A percentile compares a stretch with the other conserved stretches of the same genome.
phyloP scores from a whole-genome alignment of 2,888 invertebrate genomes.

The Brassicogethes aeneus region DNA sequence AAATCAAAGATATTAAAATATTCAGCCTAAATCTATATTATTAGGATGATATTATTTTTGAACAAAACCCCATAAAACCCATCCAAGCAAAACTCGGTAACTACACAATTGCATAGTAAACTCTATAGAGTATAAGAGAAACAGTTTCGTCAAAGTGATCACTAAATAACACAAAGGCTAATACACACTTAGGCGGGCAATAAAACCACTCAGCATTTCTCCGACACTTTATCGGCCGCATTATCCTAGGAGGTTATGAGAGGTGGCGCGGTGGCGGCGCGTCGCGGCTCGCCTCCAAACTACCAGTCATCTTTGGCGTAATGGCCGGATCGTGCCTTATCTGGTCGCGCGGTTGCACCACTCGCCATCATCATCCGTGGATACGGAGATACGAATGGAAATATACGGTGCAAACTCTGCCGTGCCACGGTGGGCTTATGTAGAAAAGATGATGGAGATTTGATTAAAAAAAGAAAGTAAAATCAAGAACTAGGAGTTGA shows the following conservation, averaged over 20 bases:
- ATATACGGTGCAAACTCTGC: conserved; percentile 29
- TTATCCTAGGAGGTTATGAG: conserved; percentile 24
- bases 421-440: conserved; percentile 12
- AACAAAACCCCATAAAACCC: too few species aligned
- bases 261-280: conserved; percentile 23
- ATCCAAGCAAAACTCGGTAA: too few species aligned
- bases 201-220: conserved; percentile 16
- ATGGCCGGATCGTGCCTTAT: conserved; percentile 38
- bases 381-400: conserved; percentile 34
- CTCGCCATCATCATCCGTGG: conserved; percentile 30
- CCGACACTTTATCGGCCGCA: conserved; percentile 23
- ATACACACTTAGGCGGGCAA: conserved; percentile 19
- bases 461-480: too few species aligned
- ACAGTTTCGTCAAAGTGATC: conserved; percentile 14
- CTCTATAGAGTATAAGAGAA: too few species aligned
- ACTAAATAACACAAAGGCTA: conserved; percentile 12
- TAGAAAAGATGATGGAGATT: too few species aligned
- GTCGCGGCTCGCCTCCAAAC: conserved; percentile 24
- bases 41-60: too few species aligned
- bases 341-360: conserved; percentile 29
- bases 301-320: conserved; percentile 32
- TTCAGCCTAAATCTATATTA: too few species aligned
- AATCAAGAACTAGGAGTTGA: too few species aligned
- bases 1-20: too few species aligned
- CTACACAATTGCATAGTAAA: too few species aligned